These are phyloP conservation scores for Arrhamphus sclerolepis DNA, from an alignment of 2,797 vertebrate species.

Conservation along the genomic window DNA sequence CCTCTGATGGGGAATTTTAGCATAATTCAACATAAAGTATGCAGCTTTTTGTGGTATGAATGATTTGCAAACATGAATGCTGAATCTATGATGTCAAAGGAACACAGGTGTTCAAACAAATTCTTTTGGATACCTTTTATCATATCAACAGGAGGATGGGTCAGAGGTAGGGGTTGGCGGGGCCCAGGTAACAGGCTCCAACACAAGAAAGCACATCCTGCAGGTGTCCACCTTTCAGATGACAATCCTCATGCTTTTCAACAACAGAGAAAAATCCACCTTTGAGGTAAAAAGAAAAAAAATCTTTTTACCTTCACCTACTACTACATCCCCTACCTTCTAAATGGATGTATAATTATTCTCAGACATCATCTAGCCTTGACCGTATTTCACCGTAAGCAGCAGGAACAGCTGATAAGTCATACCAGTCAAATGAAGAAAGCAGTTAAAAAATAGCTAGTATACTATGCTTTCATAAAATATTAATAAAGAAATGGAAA, in stretches of 20 bases:
- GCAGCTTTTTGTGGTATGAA: not conserved
- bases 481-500: too few relatives aligned
- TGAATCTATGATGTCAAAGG: not conserved
- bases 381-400: too few relatives aligned
- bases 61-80: not conserved
- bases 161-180: constrained; percentile 96
- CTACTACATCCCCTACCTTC: not conserved
- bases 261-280: constrained; percentile 96
- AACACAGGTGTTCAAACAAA: not conserved
- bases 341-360: too few relatives aligned
- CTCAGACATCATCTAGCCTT: too few relatives aligned
- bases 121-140: constrained; percentile 15
- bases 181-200: constrained; percentile 97
- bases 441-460: too few relatives aligned
- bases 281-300: constrained; percentile 95
- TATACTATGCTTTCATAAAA: too few relatives aligned
- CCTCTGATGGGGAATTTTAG: not conserved
- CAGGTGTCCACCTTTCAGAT: constrained; percentile 99
- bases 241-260: constrained; percentile 99
- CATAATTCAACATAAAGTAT: not conserved
- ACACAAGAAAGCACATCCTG: constrained; percentile 97
- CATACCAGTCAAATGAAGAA: too few relatives aligned
- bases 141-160: constrained; percentile 89
- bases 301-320: too few relatives aligned
- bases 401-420: too few relatives aligned